Evolutionary conservation across 2,797 vertebrate species (phyloP).

Genomic region (Gymnothorax reevesii): DNA sequence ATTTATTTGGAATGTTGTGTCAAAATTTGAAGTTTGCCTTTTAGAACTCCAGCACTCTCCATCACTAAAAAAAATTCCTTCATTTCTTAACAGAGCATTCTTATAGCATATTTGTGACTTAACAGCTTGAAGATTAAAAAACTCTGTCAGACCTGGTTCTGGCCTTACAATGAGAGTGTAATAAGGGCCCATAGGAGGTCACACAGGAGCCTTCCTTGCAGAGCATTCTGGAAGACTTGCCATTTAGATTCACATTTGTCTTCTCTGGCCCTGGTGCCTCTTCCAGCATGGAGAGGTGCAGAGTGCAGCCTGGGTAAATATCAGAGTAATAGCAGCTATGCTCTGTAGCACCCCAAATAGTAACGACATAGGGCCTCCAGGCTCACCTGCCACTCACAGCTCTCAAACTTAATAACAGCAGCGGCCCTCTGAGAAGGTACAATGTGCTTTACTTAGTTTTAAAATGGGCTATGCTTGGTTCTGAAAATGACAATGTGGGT

Average conservation of each 20-base stretch:
- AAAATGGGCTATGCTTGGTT: not conserved
- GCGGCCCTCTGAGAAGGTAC: too few relatives aligned
- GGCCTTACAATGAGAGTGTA: not conserved
- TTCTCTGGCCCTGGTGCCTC: constrained; percentile 49
- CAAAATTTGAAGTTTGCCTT: too few relatives aligned
- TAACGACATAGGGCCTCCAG: not conserved
- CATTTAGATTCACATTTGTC: constrained; percentile 65
- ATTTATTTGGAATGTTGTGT: too few relatives aligned
- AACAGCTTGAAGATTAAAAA: too few relatives aligned
- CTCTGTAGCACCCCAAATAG: not conserved
- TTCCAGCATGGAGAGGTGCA: not conserved
- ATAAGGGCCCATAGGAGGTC: constrained; percentile 14
- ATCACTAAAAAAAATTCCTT: too few relatives aligned
- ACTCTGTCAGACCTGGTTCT: too few relatives aligned
- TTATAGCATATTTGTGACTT: too few relatives aligned
- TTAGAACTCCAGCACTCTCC: too few relatives aligned
- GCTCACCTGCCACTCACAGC: too few relatives aligned
- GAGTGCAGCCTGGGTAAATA: constrained; percentile 52
- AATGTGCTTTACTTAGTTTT: not conserved
- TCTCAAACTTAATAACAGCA: constrained; percentile 1
- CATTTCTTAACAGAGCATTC: too few relatives aligned
- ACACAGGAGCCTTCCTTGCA: constrained; percentile 37
- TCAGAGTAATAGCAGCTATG: constrained; percentile 54
- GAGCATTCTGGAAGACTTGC: constrained; percentile 50
- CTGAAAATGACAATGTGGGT: not conserved